Percentiles rank a stretch among this genome's conserved stretches.
phyloP scores from a whole-genome alignment of 1,140 invertebrate genomes.

The Eupristina koningsbergeri region DNA sequence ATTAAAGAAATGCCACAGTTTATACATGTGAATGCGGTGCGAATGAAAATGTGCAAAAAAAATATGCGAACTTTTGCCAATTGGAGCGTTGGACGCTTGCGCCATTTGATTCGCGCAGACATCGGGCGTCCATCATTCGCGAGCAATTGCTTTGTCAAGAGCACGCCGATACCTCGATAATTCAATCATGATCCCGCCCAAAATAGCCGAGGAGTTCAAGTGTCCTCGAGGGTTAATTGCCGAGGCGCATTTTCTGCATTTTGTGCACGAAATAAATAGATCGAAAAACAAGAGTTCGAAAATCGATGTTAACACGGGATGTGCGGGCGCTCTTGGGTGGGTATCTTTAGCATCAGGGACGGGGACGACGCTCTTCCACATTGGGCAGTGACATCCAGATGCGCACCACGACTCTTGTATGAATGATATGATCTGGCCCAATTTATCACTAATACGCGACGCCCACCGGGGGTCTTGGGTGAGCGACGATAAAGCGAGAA shows the following conservation, averaged over 20 bases:
- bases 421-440: constrained; percentile 66
- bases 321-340: constrained; percentile 34
- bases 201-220: constrained; percentile 25
- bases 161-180: constrained; percentile 43
- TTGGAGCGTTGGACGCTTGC: background rate
- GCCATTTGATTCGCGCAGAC: background rate
- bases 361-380: constrained; percentile 64
- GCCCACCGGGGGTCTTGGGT: constrained; percentile 60
- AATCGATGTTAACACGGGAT: constrained; percentile 60
- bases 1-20: constrained; percentile 1
- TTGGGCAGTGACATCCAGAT: constrained; percentile 61
- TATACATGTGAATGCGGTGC: constrained; percentile 8
- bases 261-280: background rate
- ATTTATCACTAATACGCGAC: constrained; percentile 70
- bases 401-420: constrained; percentile 52
- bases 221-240: constrained; percentile 17
- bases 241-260: background rate
- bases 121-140: background rate
- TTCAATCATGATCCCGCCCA: constrained; percentile 6
- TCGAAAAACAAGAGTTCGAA: background rate
- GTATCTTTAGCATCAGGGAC: constrained; percentile 68
- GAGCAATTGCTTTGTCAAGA: constrained; percentile 36
- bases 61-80: constrained; percentile 25
- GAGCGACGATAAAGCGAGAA: constrained; percentile 56
- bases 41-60: constrained; percentile 20